These are phyloP conservation scores for Pachypanchax playfairii DNA, from an alignment of 2,113 vertebrate species.

Conservation along the genomic window DNA sequence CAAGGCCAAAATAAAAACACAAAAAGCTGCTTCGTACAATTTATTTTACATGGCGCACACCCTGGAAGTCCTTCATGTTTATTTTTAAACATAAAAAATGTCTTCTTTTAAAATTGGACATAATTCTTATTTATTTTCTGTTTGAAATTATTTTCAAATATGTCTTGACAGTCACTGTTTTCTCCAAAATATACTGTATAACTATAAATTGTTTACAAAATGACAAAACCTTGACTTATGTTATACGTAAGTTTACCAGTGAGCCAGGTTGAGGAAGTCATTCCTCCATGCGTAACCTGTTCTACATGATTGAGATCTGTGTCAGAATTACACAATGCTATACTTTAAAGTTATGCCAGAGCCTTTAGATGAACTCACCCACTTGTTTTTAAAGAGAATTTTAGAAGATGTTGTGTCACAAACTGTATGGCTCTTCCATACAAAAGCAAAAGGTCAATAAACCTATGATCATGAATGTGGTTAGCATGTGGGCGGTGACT, in stretches of 20 bases:
- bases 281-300: neutral
- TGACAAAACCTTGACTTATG: no score
- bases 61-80: neutral
- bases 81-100: neutral
- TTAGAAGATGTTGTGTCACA: no score
- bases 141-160: no score
- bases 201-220: no score
- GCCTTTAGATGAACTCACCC: neutral
- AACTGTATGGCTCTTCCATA: no score
- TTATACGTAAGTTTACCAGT: no score
- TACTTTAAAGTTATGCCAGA: neutral
- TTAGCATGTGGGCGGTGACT: no score
- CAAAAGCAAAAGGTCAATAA: no score
- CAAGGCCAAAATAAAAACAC: neutral
- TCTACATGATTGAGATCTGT: conserved; percentile 57
- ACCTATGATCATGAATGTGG: no score
- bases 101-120: neutral
- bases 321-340: conserved; percentile 1
- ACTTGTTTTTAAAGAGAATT: no score
- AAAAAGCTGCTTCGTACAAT: conserved; percentile 5
- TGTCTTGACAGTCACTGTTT: no score
- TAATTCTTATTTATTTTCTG: neutral
- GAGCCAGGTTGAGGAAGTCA: conserved; percentile 32
- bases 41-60: neutral
- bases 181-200: no score